phyloP scores from a whole-genome alignment of 2,888 invertebrate species.

The Fissipunctia ypsillon region DNA sequence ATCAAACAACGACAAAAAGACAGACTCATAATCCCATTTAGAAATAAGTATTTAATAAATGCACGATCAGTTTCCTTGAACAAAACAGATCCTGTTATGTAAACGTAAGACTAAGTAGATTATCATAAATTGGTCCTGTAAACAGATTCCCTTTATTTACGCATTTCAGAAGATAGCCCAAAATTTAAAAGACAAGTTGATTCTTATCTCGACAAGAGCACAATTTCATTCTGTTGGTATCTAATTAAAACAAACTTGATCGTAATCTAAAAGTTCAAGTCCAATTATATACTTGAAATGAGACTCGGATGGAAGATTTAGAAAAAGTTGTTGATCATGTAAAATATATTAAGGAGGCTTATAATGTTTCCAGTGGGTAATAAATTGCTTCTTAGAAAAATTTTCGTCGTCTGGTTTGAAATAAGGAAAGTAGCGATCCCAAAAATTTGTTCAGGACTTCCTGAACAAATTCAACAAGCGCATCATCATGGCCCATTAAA shows the following conservation, averaged over 20 bases:
- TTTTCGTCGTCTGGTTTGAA: not conserved
- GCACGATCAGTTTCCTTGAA: constrained; percentile 30
- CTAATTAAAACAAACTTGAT: constrained; percentile 65
- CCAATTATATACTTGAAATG: constrained; percentile 61
- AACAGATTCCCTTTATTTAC: constrained; percentile 51
- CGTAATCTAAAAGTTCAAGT: constrained; percentile 58
- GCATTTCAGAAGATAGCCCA: constrained; percentile 24
- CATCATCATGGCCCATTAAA: not conserved
- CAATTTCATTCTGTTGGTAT: constrained; percentile 42
- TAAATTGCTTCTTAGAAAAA: constrained; percentile 36
- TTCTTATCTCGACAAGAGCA: constrained; percentile 49
- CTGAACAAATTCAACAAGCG: too few species aligned
- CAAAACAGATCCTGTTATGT: constrained; percentile 28
- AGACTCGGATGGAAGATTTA: constrained; percentile 39
- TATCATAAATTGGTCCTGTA: constrained; percentile 56
- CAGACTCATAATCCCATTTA: constrained; percentile 6
- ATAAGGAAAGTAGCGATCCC: not conserved
- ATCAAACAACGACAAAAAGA: too few species aligned
- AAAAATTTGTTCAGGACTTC: constrained; percentile 33
- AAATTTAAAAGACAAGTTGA: constrained; percentile 46
- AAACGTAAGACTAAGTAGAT: constrained; percentile 39
- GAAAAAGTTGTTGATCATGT: constrained; percentile 51
- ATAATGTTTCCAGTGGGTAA: constrained; percentile 14
- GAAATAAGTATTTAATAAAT: constrained; percentile 29
- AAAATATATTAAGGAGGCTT: constrained; percentile 37